These are phyloP conservation scores for Orthosia cruda DNA, from an alignment of 2,888 invertebrate genomes.

Conservation along the genomic window DNA sequence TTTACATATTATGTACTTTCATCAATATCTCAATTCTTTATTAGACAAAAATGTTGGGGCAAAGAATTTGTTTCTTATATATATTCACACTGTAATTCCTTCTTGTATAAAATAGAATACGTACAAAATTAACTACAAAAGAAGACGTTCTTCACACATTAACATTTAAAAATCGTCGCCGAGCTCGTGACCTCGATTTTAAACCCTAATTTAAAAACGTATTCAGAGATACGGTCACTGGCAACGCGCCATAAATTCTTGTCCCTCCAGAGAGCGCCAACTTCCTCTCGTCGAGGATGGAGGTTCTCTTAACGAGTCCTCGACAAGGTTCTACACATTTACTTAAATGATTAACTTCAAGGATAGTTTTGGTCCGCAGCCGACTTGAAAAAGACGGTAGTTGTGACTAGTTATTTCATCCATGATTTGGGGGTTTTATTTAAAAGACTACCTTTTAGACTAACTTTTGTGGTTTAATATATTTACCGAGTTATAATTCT, in stretches of 20 bases:
- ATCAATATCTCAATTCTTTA: too few species aligned
- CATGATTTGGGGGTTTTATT: neutral
- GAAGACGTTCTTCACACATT: neutral
- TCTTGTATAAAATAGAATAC: too few species aligned
- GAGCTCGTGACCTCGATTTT: conserved; percentile 4
- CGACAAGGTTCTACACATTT: conserved; percentile 22
- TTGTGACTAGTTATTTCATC: neutral
- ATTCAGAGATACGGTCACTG: conserved; percentile 14
- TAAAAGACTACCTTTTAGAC: neutral
- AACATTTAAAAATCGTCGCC: neutral
- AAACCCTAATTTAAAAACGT: conserved; percentile 37
- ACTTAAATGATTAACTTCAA: conserved; percentile 22
- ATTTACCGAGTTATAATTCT: neutral
- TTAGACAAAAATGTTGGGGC: too few species aligned
- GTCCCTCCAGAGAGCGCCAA: conserved; percentile 12
- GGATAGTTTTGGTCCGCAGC: neutral
- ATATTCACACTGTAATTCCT: too few species aligned
- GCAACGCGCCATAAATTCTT: conserved; percentile 36
- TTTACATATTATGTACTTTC: too few species aligned
- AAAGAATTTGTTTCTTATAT: too few species aligned
- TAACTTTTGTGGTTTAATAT: neutral
- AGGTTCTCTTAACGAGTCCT: conserved; percentile 10
- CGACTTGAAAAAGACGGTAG: neutral
- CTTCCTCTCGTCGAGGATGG: conserved; percentile 4
- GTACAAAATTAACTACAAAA: neutral